phyloP scores from a whole-genome alignment of 2,888 invertebrate genomes.

The Drosophila formosana region DNA sequence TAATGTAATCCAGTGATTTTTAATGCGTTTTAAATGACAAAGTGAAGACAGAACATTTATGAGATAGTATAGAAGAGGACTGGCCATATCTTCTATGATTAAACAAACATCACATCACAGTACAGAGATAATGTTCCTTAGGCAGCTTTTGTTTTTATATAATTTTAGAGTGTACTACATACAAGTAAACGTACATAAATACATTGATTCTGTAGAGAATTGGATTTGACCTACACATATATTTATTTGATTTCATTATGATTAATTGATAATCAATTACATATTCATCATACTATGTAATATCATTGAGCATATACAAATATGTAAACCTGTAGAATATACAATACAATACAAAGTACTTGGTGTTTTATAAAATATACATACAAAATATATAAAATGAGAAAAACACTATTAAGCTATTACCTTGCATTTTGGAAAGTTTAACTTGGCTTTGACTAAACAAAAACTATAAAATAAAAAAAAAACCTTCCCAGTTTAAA shows the following conservation, averaged over 20 bases:
- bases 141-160: conserved; percentile 53
- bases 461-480: conserved; percentile 6
- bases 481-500: conserved; percentile 20
- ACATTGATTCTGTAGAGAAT: conserved; percentile 5
- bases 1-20: conserved; percentile 40
- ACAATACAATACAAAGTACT: conserved; percentile 60
- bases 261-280: conserved; percentile 33
- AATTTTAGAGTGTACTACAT: conserved; percentile 14
- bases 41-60: conserved; percentile 34
- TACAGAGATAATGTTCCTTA: conserved; percentile 65
- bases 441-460: conserved; percentile 44
- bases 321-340: conserved; percentile 68
- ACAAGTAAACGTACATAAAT: conserved; percentile 6
- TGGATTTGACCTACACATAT: conserved; percentile 11
- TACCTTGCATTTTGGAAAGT: conserved; percentile 38
- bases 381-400: conserved; percentile 35
- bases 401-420: conserved; percentile 51
- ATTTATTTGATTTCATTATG: conserved; percentile 36
- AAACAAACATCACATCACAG: conserved; percentile 21
- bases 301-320: conserved; percentile 54
- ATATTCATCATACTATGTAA: conserved; percentile 51
- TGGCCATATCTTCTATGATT: not conserved
- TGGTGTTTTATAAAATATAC: conserved; percentile 75
- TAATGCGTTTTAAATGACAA: conserved; percentile 33
- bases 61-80: conserved; percentile 6